Base-by-base conservation (phyloP, 2,888 invertebrate genomes). In the Melangyna quadrimaculata region DNA sequence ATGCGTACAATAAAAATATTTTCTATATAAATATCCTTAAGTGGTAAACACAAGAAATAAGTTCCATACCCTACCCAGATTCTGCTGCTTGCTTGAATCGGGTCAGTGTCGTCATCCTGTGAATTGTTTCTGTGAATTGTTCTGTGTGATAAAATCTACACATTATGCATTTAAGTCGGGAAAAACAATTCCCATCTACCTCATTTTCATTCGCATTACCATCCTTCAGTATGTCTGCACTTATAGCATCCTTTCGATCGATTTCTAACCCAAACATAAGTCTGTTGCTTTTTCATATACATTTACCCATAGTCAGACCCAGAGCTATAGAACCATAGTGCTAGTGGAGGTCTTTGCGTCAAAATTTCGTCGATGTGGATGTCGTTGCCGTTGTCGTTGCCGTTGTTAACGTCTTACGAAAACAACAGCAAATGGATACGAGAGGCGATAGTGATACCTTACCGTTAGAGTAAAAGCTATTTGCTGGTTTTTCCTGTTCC, bases 131-230 rank as follows among this genome's bases (percentile, higher is more conserved):
- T 24, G 35, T 40, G 24, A 22, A 37, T 61, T 61, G 19, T 69
- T 35, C 29, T 65, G 6, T 65, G 17, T 19, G 67, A 69, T 80
- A 75, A 74, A 45, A 69, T 70, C 74, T 63, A 75, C 55, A 75
- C 65, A 65, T 75, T 55, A 70, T 75, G 74, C 61, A 71, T 75
- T 70, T 70, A 65, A 57, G 72, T 65, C 45, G 24, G 27, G 29
- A 43, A 63, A 63, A 63, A 43, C 63, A 63, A 63, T 45, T 67
- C 35, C 24, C 35, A 24, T 12, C 3, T 24, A 14, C 51, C 43
- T 43, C 29, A 29, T 61, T n/a, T 27, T 67, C 65, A 22, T 32
- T 29, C 27, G 9, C 32, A 29, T 55, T 32, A 2, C 17, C 27
- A n/a, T 55, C 5, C 17, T 24, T 8, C 22, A 2, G 6, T 10